Evolutionary conservation across 2,888 invertebrate species (phyloP), one percentile per base, ranked within the genome.

Genomic region (Zygaena filipendulae): DNA sequence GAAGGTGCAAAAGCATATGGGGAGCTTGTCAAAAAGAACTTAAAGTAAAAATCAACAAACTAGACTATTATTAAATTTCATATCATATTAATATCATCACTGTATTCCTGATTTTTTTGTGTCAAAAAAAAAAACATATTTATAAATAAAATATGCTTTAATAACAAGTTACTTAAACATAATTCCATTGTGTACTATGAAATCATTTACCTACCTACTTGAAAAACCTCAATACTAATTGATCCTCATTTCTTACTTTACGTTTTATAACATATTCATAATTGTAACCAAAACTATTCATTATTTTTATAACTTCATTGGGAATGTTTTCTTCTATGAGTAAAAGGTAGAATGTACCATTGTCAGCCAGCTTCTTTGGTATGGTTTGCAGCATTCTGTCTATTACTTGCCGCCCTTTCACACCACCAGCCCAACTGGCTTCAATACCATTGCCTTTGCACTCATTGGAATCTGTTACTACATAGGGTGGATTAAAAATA

Each of bases 401-500:
- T 20, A 87, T 92, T 6, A 97, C 86, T 63, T 90, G 85, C 33
- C 91, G 70, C 3, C 92, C 93, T 42, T 85, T 79, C 0, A 52
- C 30, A 1, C 94, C 93, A 5, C 93, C 93, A 2, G 92, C 92
- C 92, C 92, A 94, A 28, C 88, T 82, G 28, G 85, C 83, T 27
- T 75, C 70, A 27, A 88, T 80, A 32, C 83, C 74, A 28, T 47
- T 62, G 1, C 68, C 57, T 9, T 63, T 60, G 32, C 92, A 84
- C 70, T 97, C 96, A 9, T 82, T 71, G 23, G 85, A 74, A 5
- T 87, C 85, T 1, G 97, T 97, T 1, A 93, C 91, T 21, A 99
- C 98, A 80, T 99, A 99, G 0, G 99, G 99, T 2, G 99, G 98
- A 83, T 99, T 99, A 55, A 97, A 99, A 28, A 99, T 57, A 30